These are phyloP conservation scores for Forficula auricularia DNA, from an alignment of 1,140 invertebrate species.

Conservation along the genomic window DNA sequence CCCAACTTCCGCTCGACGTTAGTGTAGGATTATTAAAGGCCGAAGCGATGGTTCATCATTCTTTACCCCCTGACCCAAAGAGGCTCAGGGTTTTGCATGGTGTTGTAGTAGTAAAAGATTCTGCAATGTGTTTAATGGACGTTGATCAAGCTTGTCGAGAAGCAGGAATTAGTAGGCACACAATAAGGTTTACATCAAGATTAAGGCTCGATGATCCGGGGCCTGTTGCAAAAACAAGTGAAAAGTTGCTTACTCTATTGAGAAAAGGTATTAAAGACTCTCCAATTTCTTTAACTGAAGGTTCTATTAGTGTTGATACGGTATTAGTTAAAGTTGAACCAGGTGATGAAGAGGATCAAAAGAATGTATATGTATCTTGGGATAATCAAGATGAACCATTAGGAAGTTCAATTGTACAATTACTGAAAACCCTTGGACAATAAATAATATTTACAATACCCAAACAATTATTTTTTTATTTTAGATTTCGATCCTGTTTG, in stretches of 20 bases:
- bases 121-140: conserved; percentile 70
- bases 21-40: conserved; percentile 68
- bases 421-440: conserved; percentile 49
- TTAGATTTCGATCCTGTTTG: too few relatives aligned
- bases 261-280: conserved; percentile 50
- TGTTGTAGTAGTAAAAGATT: conserved; percentile 76
- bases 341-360: conserved; percentile 51
- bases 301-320: conserved; percentile 67
- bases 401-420: conserved; percentile 68
- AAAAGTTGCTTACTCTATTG: conserved; percentile 57
- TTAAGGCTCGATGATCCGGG: conserved; percentile 65
- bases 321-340: conserved; percentile 77
- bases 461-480: too few relatives aligned
- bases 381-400: conserved; percentile 90
- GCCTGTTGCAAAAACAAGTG: conserved; percentile 52
- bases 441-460: conserved; percentile 18
- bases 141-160: conserved; percentile 77
- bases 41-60: conserved; percentile 58
- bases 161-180: conserved; percentile 65
- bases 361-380: conserved; percentile 87
- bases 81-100: conserved; percentile 69
- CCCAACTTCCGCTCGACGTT: conserved; percentile 81
- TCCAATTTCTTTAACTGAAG: conserved; percentile 58
- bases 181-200: conserved; percentile 72
- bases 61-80: conserved; percentile 73